These are phyloP conservation scores for Drosophila parthenogenetica DNA, from an alignment of 2,888 invertebrate genomes.

Conservation along the genomic window DNA sequence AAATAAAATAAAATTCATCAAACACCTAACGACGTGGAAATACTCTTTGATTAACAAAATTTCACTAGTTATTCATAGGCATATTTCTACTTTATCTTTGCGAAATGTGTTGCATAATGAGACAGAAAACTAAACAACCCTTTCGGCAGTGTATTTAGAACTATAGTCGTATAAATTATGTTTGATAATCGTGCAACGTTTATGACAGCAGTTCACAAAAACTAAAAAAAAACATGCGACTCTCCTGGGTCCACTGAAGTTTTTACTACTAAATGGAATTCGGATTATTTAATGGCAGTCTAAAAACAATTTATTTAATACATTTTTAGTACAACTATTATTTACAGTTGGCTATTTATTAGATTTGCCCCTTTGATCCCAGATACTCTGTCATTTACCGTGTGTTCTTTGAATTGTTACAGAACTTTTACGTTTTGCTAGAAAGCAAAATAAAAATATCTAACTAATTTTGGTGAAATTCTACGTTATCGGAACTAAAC, in stretches of 20 bases:
- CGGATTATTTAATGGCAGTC: constrained; percentile 27
- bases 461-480: too few species aligned
- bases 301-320: constrained; percentile 28
- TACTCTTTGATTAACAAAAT: not conserved
- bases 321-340: constrained; percentile 14
- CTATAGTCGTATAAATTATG: constrained; percentile 15
- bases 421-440: too few species aligned
- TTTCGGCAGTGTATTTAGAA: not conserved
- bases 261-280: constrained; percentile 31
- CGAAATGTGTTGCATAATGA: not conserved
- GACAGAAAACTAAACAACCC: not conserved
- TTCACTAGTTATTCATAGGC: too few species aligned
- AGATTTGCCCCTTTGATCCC: constrained; percentile 13
- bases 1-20: not conserved
- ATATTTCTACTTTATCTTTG: too few species aligned
- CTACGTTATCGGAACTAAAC: not conserved
- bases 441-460: too few species aligned
- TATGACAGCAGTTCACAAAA: constrained; percentile 14
- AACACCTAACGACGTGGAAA: constrained; percentile 1
- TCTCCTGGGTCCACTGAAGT: constrained; percentile 8
- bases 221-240: constrained; percentile 23
- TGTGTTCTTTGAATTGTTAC: not conserved
- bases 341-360: constrained; percentile 21
- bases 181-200: constrained; percentile 37
- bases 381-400: constrained; percentile 4